phyloP scores from a whole-genome alignment of 1,140 invertebrate genomes.

The Microplitis demolitor region DNA sequence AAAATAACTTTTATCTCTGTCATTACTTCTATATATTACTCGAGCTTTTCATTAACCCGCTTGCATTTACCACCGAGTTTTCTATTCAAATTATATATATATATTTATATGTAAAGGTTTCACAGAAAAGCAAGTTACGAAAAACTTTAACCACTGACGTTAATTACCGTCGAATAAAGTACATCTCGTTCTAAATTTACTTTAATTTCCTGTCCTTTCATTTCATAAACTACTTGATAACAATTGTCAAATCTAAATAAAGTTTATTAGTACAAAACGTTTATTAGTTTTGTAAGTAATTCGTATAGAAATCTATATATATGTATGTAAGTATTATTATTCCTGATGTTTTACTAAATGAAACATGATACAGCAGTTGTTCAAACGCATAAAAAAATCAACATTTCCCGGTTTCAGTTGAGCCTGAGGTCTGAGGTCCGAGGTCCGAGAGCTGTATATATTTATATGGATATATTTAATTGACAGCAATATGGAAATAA shows the following conservation, averaged over 20 bases:
- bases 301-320: too few species aligned
- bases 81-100: neutral
- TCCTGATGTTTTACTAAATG: neutral
- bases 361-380: neutral
- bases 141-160: neutral
- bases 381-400: neutral
- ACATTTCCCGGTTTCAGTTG: neutral
- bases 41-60: constrained; percentile 45
- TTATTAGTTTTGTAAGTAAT: too few species aligned
- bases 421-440: too few species aligned
- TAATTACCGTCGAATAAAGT: too few species aligned
- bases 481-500: neutral
- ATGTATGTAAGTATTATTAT: too few species aligned
- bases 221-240: too few species aligned
- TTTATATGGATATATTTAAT: neutral
- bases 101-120: neutral
- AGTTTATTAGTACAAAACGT: too few species aligned
- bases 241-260: too few species aligned
- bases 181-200: too few species aligned
- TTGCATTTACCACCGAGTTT: constrained; percentile 34
- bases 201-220: too few species aligned
- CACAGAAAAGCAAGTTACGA: neutral
- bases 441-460: too few species aligned
- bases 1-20: too few species aligned
- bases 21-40: constrained; percentile 38